These are phyloP conservation scores for Phocides pigmalion DNA, from an alignment of 1,140 invertebrate genomes.

Conservation along the genomic window DNA sequence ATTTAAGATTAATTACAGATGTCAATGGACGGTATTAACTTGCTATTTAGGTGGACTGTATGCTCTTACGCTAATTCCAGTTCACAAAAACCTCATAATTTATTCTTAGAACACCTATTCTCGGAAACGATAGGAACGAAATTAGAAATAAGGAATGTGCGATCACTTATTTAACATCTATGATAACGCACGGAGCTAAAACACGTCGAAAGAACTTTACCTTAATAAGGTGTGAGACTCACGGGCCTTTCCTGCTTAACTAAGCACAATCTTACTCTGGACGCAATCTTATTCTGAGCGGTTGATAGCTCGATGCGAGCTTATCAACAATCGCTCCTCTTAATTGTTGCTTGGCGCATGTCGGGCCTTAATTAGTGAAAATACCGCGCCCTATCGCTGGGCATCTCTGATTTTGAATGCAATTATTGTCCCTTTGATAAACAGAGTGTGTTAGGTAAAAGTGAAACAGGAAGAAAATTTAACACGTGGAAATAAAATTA, in stretches of 20 bases:
- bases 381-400: conserved; percentile 65
- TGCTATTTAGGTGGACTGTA: no score
- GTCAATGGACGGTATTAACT: no score
- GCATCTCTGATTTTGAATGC: conserved; percentile 80
- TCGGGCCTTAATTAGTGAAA: conserved; percentile 80
- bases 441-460: conserved; percentile 43
- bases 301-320: conserved; percentile 58
- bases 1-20: no score
- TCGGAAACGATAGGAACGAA: no score
- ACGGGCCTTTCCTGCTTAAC: conserved; percentile 62
- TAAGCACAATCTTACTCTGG: conserved; percentile 49
- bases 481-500: no score
- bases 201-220: conserved; percentile 24
- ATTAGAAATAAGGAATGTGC: no score
- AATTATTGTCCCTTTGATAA: conserved; percentile 79
- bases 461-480: conserved; percentile 19
- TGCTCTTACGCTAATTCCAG: no score
- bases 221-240: conserved; percentile 76
- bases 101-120: no score
- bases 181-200: no score
- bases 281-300: conserved; percentile 44
- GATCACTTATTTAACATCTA: no score
- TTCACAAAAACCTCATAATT: no score
- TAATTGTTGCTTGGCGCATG: conserved; percentile 75
- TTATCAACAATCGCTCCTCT: conserved; percentile 77